These are phyloP conservation scores for Iselma pallidipennis DNA, from an alignment of 2,888 invertebrate species.

Conservation along the genomic window DNA sequence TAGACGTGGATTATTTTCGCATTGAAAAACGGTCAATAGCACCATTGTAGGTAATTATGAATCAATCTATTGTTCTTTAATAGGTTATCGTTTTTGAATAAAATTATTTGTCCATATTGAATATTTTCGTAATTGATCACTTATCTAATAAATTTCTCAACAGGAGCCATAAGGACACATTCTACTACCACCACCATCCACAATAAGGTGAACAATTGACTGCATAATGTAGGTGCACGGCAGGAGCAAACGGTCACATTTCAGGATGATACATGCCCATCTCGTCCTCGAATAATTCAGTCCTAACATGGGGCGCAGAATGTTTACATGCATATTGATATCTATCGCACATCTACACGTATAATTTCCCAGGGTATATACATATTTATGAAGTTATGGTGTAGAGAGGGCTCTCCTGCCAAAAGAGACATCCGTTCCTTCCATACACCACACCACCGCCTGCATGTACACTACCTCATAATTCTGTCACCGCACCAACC, in stretches of 20 bases:
- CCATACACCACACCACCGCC: conserved; percentile 43
- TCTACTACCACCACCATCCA: neutral
- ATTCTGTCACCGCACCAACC: conserved; percentile 54
- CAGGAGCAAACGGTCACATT: conserved; percentile 36
- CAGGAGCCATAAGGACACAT: neutral
- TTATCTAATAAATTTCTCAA: too few species aligned
- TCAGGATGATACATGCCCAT: conserved; percentile 41
- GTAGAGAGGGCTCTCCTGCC: conserved; percentile 34
- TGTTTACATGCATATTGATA: conserved; percentile 59
- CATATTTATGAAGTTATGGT: conserved; percentile 53
- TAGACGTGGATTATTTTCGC: neutral
- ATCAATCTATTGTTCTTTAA: neutral
- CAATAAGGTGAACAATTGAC: conserved; percentile 28
- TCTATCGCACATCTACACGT: conserved; percentile 56
- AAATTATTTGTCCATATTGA: neutral
- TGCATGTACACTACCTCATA: conserved; percentile 47
- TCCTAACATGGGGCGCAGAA: conserved; percentile 54
- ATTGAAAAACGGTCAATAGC: neutral
- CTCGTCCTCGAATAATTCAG: conserved; percentile 51
- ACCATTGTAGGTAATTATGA: neutral
- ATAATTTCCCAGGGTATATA: conserved; percentile 54
- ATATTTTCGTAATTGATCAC: too few species aligned
- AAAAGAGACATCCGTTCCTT: conserved; percentile 49
- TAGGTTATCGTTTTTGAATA: neutral
- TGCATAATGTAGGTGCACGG: conserved; percentile 30